Base-by-base conservation (phyloP, 2,113 vertebrate genomes). In the Toxostoma redivivum region DNA sequence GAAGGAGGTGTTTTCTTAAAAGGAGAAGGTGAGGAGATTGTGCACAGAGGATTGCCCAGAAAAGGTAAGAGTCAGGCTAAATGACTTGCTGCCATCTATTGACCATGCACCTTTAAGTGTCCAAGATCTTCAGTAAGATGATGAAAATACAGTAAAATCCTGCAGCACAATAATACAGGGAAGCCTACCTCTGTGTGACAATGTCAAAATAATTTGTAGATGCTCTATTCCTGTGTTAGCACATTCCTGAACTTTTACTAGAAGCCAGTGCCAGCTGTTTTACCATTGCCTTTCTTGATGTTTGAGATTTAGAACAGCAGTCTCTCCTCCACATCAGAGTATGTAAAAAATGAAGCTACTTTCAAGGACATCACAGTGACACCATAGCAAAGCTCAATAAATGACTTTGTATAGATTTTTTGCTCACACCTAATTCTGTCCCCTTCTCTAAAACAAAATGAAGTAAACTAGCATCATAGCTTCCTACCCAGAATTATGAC, bases 31-130 rank as follows among this genome's bases (percentile, higher is more conserved):
- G 15, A 87, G 9, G 7, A 8, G 38, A 45, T 9, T 86, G 31
- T n/a, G 42, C 60, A 47, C 37, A 83, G 72, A 85, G 45, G 44
- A 40, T 51, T 74, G 77, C 54, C 91, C 91, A 78, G 45, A 70
- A 91, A 48, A 95, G 74, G 88, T 78, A 96, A 91, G 69, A 97
- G 95, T 93, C 61, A 94, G 83, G 95, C 87, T 97, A 97, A 97
- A 98, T 97, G 92, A 96, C 97, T 97, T 97, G 96, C 98, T 98
- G 97, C 91, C 94, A 96, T 83, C 96, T 98, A 97, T 96, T 98
- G 97, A 97, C 96, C 94, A 95, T n/a, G 79, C 82, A 81, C 66
- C 73, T 96, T 94, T 92, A 88, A 96, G 80, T 92, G 91, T 96
- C 95, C 82, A 56, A 95, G 86, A 96, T 91, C 91, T 97, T 96